A percentile compares a stretch with the other conserved stretches of the same genome.
Conservation (phyloP, 2,888 invertebrate species). For the Ceratothoa steindachneri region DNA sequence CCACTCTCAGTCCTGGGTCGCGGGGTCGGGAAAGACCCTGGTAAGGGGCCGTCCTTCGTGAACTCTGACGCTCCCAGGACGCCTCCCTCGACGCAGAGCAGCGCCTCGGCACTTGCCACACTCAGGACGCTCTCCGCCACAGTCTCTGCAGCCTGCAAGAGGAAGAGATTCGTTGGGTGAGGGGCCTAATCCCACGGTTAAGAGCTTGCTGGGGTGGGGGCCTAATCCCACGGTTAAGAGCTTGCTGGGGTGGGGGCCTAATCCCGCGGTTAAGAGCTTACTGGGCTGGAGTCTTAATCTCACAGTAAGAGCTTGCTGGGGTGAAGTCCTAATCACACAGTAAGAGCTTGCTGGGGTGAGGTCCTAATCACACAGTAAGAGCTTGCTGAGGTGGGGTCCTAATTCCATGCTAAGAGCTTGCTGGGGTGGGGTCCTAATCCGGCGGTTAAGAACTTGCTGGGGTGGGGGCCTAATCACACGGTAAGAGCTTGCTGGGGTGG, state of each 20-base stretch:
- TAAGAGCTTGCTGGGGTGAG: background rate
- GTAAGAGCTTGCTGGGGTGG: too few species aligned
- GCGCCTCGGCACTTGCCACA: slow-evolving; percentile 66
- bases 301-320: too few species aligned
- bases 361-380: background rate
- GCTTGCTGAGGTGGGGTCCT: background rate
- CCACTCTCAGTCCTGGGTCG: slow-evolving; percentile 26
- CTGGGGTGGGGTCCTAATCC: background rate
- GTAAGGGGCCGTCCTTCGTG: slow-evolving; percentile 29
- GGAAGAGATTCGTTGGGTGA: background rate
- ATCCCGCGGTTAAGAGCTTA: background rate
- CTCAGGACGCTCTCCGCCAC: slow-evolving; percentile 78
- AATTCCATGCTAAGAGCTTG: background rate
- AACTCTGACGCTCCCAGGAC: background rate
- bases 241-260: background rate
- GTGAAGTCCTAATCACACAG: too few species aligned
- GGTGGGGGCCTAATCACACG: too few species aligned
- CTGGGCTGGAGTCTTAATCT: too few species aligned
- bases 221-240: background rate
- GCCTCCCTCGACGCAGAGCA: slow-evolving; percentile 47
- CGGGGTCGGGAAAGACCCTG: slow-evolving; percentile 35
- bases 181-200: background rate
- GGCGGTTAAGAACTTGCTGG: background rate
- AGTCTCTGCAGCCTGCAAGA: slow-evolving; percentile 70
- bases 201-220: background rate